phyloP scores from a whole-genome alignment of 2,797 vertebrate species.

The Cephalopachus bancanus region DNA sequence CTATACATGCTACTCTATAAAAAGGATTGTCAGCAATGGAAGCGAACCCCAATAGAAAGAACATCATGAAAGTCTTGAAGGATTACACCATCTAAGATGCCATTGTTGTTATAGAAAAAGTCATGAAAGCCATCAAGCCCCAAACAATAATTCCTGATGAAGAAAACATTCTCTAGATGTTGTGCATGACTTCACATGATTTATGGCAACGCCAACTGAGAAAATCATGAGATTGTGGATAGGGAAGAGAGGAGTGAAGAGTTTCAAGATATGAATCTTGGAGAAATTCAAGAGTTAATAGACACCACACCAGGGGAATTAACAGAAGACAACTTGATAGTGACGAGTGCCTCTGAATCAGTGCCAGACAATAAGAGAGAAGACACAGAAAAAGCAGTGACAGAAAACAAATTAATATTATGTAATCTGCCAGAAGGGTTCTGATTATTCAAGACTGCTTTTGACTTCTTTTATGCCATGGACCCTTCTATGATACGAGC shows the following conservation, averaged over 20 bases:
- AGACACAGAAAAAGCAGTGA: not conserved
- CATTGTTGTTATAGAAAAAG: not conserved
- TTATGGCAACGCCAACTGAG: not conserved
- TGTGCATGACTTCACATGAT: not conserved
- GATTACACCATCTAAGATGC: not conserved
- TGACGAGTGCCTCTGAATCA: not conserved
- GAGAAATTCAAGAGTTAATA: not conserved
- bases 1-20: not conserved
- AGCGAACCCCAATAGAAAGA: not conserved
- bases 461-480: not conserved
- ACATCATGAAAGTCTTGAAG: not conserved
- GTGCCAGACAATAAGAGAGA: not conserved
- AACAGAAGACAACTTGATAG: not conserved
- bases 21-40: not conserved
- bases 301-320: not conserved
- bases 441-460: not conserved
- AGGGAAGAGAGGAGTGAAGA: not conserved
- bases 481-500: not conserved
- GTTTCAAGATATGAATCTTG: not conserved
- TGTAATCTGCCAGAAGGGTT: not conserved
- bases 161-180: not conserved
- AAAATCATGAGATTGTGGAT: not conserved
- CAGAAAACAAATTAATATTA: not conserved
- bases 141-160: not conserved
- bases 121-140: not conserved